Evolutionary conservation across 1,140 invertebrate species (phyloP), one percentile per base, ranked within the genome.

Genomic region (Dufourea novaeangliae): DNA sequence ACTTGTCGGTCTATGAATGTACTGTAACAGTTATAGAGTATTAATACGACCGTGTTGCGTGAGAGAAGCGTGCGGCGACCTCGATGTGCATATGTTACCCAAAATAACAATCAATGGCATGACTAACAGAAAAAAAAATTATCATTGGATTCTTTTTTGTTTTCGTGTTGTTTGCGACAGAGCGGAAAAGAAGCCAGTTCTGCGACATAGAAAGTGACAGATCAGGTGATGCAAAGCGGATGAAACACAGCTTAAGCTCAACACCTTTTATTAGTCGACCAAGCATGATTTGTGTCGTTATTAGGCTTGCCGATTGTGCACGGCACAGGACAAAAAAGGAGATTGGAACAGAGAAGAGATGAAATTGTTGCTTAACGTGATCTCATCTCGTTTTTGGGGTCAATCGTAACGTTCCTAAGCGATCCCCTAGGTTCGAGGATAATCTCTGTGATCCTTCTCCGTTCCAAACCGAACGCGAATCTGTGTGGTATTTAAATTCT

Each of bases 401-500:
- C 46, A 63, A 68, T 27, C 17, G 7, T 11, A 32, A 39, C 1
- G 1, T 11, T 54, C 52, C 59, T n/a, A 29, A 2, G 46, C 1
- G 14, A 39, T n/a, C n/a, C 7, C 20, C 5, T 22, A 57, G 41
- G 17, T 59, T 25, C 5, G 25, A 66, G 27, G 50, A 67, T 5
- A 20, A 72, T 70, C 25, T 17, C 0, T 57, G 14, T 20, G 46
- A 72, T 68, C 64, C 82, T 84, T 84, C 83, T 84, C 70, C 62
- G 64, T 59, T 84, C 72, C 57, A 78, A 61, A 6, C n/a, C 25
- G 50, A 66, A 73, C 70, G n/a, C n/a, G 80, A 82, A 73, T 82
- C 52, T 77, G 73, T 77, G 73, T 85, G 76, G 83, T 83, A 57
- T 80, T n/a, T 78, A 78, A 71, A 34, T 89, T 90, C 86, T 93